Percentiles rank a stretch among this genome's conserved stretches.
Evolutionary conservation across 2,113 vertebrate genomes (phyloP).

Genomic region (Tonatia bakeri): DNA sequence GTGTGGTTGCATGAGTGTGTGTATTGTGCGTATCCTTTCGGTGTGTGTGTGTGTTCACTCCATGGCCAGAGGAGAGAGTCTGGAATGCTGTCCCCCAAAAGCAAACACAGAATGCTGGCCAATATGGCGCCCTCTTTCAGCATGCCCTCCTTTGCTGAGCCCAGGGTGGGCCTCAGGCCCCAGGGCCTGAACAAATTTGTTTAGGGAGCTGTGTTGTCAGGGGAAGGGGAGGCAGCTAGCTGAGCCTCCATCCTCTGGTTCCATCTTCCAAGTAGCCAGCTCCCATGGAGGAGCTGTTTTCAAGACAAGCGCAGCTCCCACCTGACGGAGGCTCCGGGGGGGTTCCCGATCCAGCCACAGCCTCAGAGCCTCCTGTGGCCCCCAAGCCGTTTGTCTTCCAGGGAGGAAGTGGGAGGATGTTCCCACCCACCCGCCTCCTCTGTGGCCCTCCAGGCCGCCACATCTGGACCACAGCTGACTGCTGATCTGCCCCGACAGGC

Average conservation of each 20-base stretch:
- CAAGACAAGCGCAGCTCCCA: neutral
- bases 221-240: neutral
- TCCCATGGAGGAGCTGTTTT: neutral
- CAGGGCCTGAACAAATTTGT: neutral
- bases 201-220: neutral
- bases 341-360: neutral
- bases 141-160: neutral
- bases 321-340: neutral
- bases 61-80: neutral
- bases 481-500: neutral
- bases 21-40: neutral
- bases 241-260: neutral
- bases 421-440: neutral
- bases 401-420: conserved; percentile 51
- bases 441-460: conserved; percentile 17
- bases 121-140: neutral
- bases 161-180: no score
- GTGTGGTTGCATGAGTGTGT: rapidly evolving
- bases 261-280: neutral
- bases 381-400: conserved; percentile 59
- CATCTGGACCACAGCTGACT: conserved; percentile 64
- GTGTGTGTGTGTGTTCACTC: neutral
- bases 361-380: conserved; percentile 32
- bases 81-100: neutral
- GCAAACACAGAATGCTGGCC: neutral